Evolutionary conservation across 2,888 invertebrate genomes (phyloP).

Genomic region (Hydroisotoma schaefferi): DNA sequence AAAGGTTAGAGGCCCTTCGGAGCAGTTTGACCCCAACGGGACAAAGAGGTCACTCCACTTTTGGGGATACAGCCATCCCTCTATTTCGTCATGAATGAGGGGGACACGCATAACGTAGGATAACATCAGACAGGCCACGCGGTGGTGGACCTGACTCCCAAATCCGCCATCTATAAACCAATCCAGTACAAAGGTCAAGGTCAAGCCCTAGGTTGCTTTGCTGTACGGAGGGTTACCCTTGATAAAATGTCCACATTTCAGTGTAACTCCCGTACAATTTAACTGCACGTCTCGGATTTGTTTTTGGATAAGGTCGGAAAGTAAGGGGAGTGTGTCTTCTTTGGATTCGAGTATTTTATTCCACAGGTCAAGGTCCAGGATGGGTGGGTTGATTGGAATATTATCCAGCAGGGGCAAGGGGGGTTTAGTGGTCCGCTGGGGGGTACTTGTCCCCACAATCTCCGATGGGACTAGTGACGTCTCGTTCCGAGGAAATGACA

Average conservation of each 20-base stretch:
- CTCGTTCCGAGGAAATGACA: too few species aligned
- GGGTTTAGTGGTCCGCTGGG: too few species aligned
- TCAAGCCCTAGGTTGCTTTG: too few species aligned
- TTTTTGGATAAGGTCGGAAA: not conserved
- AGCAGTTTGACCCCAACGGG: slow-evolving; percentile 20
- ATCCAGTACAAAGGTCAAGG: too few species aligned
- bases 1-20: slow-evolving; percentile 9
- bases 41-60: slow-evolving; percentile 17
- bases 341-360: too few species aligned
- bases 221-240: not conserved
- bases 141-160: slow-evolving; percentile 34
- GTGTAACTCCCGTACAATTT: not conserved
- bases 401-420: too few species aligned
- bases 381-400: too few species aligned
- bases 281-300: not conserved
- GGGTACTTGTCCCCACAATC: too few species aligned
- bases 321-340: too few species aligned
- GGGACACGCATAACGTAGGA: slow-evolving; percentile 25
- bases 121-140: slow-evolving; percentile 20
- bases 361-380: too few species aligned
- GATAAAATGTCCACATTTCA: not conserved
- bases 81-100: slow-evolving; percentile 23
- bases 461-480: too few species aligned
- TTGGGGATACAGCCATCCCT: slow-evolving; percentile 15
- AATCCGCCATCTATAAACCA: slow-evolving; percentile 32